phyloP scores from a whole-genome alignment of 1,140 invertebrate genomes.

The Diorhabda elongata region DNA sequence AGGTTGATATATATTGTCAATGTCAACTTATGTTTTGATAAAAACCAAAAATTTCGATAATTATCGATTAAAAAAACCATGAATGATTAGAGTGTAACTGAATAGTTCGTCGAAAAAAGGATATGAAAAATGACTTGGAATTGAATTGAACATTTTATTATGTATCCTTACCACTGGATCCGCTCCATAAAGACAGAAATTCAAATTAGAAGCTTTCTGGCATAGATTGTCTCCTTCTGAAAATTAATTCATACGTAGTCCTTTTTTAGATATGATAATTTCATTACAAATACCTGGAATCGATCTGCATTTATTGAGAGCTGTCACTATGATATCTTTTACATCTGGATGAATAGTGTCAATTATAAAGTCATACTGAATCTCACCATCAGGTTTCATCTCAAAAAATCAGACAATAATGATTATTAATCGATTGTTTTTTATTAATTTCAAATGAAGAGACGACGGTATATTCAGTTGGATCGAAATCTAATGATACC shows the following conservation, averaged over 20 bases:
- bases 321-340: conserved; percentile 29
- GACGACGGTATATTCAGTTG: too few relatives aligned
- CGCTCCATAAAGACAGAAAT: conserved; percentile 27
- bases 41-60: too few relatives aligned
- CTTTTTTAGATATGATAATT: not conserved
- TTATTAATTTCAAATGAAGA: not conserved
- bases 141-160: too few relatives aligned
- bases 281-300: conserved; percentile 25
- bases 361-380: conserved; percentile 34
- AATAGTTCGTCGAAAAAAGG: too few relatives aligned
- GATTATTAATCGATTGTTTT: not conserved
- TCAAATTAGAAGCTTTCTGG: conserved; percentile 36
- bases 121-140: too few relatives aligned
- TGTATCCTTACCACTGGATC: conserved; percentile 31
- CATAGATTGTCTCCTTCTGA: conserved; percentile 30
- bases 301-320: conserved; percentile 31
- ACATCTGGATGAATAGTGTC: conserved; percentile 26
- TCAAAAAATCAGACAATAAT: conserved; percentile 11
- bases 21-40: too few relatives aligned
- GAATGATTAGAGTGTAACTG: too few relatives aligned
- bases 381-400: conserved; percentile 30
- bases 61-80: too few relatives aligned
- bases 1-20: too few relatives aligned
- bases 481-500: too few relatives aligned
- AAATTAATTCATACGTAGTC: conserved; percentile 15